phyloP scores from a whole-genome alignment of 2,113 vertebrate species.

The Micromys minutus region DNA sequence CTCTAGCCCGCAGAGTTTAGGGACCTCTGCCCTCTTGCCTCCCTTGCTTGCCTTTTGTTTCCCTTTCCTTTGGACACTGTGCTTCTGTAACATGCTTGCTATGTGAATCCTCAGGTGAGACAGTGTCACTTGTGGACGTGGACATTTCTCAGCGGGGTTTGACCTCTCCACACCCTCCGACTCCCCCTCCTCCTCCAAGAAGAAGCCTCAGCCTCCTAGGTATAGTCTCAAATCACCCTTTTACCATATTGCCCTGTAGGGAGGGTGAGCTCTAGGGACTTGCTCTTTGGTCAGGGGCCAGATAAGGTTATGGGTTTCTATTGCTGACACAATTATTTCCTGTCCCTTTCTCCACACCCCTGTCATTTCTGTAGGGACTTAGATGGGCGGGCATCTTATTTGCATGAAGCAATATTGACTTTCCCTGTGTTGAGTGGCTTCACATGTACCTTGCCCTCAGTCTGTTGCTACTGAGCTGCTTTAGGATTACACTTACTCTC shows the following conservation, averaged over 20 bases:
- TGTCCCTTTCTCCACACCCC: neutral
- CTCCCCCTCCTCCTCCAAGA: conserved; percentile 95
- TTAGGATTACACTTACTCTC: neutral
- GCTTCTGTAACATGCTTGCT: conserved; percentile 48
- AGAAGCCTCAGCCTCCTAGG: conserved; percentile 97
- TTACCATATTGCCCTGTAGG: neutral
- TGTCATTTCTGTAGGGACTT: neutral
- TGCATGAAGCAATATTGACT: conserved; percentile 41
- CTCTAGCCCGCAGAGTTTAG: neutral
- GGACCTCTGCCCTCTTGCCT: neutral
- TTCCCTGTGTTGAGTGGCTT: neutral
- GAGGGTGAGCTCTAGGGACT: neutral
- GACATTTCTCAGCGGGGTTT: conserved; percentile 93
- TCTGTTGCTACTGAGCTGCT: neutral
- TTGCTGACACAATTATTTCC: neutral
- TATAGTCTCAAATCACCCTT: conserved; percentile 74
- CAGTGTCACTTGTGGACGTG: conserved; percentile 96
- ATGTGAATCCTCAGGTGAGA: conserved; percentile 89
- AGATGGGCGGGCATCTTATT: neutral
- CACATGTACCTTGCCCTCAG: neutral
- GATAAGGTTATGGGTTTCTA: conserved; percentile 2
- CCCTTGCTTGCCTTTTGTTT: conserved; percentile 25
- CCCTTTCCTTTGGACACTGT: neutral
- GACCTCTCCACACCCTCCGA: conserved; percentile 94
- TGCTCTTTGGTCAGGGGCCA: conserved; percentile 31